Base-by-base conservation (phyloP, 2,113 vertebrate species). In the Burhinus bistriatus region DNA sequence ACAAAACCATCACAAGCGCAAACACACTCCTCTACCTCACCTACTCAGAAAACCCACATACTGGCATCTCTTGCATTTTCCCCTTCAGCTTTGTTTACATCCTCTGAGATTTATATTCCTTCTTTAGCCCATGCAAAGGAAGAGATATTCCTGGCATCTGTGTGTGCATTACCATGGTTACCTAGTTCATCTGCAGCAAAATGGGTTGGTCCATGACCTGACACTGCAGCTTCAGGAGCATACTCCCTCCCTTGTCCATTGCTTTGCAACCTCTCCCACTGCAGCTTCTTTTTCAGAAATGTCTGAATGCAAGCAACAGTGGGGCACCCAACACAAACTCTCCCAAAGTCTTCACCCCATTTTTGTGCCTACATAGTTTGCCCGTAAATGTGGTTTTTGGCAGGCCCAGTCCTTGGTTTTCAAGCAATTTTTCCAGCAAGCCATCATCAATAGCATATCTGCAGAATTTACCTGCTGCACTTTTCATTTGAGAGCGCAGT, bases 101-200 rank as follows among this genome's bases (percentile, higher is more conserved):
- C 77, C 83, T 85, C 42, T 12, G 81, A 95, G 84, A 89, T 93
- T 83, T 65, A 76, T n/a, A 90, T 94, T 91, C 81, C 78, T 89
- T 72, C 93, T 89, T 79, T 44, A 95, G 91, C 32, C 83, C 77
- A 89, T 70, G 95, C 70, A 94, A 91, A 93, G 58, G 78, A 84
- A 83, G 70, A 91, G 58, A 95, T 87, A 90, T 89, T 96, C 70
- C 87, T 90, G 91, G 87, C 89, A 83, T 80, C 75, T 0, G 2
- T 82, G 66, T 65, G 81, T 62, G 75, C 81, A 95, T 95, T 93
- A 32, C 93, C 93, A 95, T 93, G 97, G 95, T 95, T 96, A 96
- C 95, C 71, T 66, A 76, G 54, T 72, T 95, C 91, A 70, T 82
- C 87, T 85, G 89, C 94, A 95, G 89, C 49, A 85, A 62, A 92